These are phyloP conservation scores for Pantelozetes paolii DNA, from an alignment of 2,888 invertebrate species.

Conservation along the genomic window DNA sequence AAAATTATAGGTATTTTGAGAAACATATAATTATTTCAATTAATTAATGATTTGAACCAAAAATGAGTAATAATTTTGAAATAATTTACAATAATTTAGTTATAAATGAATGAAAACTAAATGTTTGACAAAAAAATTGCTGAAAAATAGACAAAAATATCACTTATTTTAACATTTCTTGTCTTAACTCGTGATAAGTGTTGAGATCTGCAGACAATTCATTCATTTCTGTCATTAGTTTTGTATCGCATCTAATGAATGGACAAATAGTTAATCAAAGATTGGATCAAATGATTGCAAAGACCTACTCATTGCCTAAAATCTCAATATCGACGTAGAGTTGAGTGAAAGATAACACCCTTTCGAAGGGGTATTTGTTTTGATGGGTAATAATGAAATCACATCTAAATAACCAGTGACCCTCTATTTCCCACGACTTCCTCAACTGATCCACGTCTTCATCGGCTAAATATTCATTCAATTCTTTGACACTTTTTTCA, in stretches of 20 bases:
- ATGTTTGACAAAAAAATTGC: background rate
- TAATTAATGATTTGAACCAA: too few relatives aligned
- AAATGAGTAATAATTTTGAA: too few relatives aligned
- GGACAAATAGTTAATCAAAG: background rate
- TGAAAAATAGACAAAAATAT: background rate
- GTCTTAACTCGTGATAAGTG: background rate
- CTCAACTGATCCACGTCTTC: slow-evolving; percentile 54
- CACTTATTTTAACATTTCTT: background rate
- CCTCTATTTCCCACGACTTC: slow-evolving; percentile 71
- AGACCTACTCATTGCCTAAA: slow-evolving; percentile 65
- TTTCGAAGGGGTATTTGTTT: slow-evolving; percentile 68
- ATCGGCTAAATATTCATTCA: background rate
- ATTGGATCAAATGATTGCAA: slow-evolving; percentile 1
- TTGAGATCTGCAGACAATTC: slow-evolving; percentile 27
- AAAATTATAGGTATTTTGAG: too few relatives aligned
- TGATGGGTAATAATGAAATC: slow-evolving; percentile 74
- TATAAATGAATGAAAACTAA: background rate
- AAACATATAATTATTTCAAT: too few relatives aligned
- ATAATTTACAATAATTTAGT: too few relatives aligned
- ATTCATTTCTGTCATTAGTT: slow-evolving; percentile 9
- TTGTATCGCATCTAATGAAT: slow-evolving; percentile 32
- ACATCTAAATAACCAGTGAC: slow-evolving; percentile 80
- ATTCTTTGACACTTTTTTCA: too few relatives aligned
- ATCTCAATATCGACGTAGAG: slow-evolving; percentile 85
- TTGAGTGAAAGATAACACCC: slow-evolving; percentile 79